Base-by-base conservation (phyloP, 2,888 invertebrate species). In the Plagiodera versicolora region DNA sequence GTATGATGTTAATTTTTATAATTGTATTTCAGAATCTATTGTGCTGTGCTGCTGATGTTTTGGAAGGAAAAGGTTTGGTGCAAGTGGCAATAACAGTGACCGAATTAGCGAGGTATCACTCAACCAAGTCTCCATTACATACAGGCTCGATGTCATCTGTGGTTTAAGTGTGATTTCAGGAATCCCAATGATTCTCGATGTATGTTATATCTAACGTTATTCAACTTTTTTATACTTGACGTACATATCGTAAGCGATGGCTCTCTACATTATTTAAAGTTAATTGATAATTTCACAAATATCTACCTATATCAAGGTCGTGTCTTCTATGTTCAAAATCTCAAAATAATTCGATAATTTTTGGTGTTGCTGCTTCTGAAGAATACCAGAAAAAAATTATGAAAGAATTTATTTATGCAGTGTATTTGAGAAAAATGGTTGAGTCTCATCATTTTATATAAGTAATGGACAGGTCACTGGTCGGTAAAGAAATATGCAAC, bases 1-100 rank as follows among this genome's bases (percentile, higher is more conserved):
- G 17, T 2, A 24, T 45, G 4, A 30, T 30, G 14, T 17, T 11
- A 20, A 3, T 46, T 28, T 19, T 20, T 54, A 6, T 1, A 24
- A 18, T 51, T 59, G 30, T 52, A 50, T 87, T 86, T 55, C 86
- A 92, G 95, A 94, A 93, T 79, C 85, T 95, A 71, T 87, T 95
- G 77, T 95, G 95, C 82, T 92, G 93, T 78, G 89, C 95, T 35
- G 90, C 93, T 32, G 95, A 95, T 80, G 92, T 96, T n/a, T 83
- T 96, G 47, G 95, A 95, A 81, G 94, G 94, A 59, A 90, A 94
- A 76, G 92, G 92, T 1, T 86, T 92, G 11, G 91, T 93, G 1
- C 90, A 94, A 77, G 89, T 95, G 19, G 94, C 95, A 51, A 89
- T 93, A 66, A 95, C 95, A 0, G 94, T 95, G 18, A 87, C 89